Percentiles rank a stretch among this genome's conserved stretches.
Evolutionary conservation across 2,888 invertebrate genomes (phyloP).

Genomic region (Acrobasis consociella): DNA sequence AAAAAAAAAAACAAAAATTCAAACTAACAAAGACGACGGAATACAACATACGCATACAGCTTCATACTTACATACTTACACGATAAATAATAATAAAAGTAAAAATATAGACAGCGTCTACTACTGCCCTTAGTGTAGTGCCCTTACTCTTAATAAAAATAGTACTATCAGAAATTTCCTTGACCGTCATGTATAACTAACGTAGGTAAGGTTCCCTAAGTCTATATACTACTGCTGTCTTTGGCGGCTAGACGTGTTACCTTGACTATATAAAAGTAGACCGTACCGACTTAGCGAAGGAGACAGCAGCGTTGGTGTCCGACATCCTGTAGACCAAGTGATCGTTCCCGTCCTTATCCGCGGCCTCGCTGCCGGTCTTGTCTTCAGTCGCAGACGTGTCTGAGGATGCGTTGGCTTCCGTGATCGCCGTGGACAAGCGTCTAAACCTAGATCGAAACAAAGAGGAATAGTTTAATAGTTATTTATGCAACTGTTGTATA

Average conservation of each 20-base stretch:
- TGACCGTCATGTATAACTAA: no score
- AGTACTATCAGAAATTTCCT: no score
- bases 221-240: no score
- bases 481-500: no score
- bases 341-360: conserved; percentile 59
- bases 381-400: conserved; percentile 62
- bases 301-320: conserved; percentile 66
- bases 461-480: background rate
- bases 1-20: conserved; percentile 17
- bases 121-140: no score
- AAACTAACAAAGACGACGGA: background rate
- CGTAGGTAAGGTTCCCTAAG: no score
- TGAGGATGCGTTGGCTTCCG: conserved; percentile 58
- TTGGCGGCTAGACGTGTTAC: background rate
- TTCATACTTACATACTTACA: no score
- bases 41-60: no score
- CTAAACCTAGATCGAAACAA: conserved; percentile 71
- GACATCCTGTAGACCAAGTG: conserved; percentile 60
- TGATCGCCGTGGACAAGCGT: conserved; percentile 70
- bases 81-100: no score
- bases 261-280: background rate
- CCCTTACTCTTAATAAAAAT: no score
- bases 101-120: no score
- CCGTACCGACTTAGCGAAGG: conserved; percentile 52
- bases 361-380: conserved; percentile 48